These are phyloP conservation scores for Gandaritis pyraliata DNA, from an alignment of 2,888 invertebrate species.

Conservation along the genomic window DNA sequence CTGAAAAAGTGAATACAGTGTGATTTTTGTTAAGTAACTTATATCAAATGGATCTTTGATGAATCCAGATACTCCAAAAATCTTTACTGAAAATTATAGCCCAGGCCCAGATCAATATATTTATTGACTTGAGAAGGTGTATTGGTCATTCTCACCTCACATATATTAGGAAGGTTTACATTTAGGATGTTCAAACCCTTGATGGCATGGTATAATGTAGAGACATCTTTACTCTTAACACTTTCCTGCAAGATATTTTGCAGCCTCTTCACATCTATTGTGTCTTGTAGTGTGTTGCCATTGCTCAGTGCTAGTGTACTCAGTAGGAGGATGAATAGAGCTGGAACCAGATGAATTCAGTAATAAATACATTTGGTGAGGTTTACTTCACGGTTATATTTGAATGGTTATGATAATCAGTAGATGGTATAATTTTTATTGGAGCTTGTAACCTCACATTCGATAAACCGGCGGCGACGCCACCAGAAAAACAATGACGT, in stretches of 20 bases:
- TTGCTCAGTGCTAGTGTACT: slow-evolving; percentile 59
- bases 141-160: slow-evolving; percentile 80
- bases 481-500: slow-evolving; percentile 61
- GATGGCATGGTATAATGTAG: slow-evolving; percentile 88
- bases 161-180: slow-evolving; percentile 83
- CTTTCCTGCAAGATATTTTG: slow-evolving; percentile 75
- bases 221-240: slow-evolving; percentile 85
- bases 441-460: slow-evolving; percentile 42
- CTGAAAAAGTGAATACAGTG: slow-evolving; percentile 44
- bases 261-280: slow-evolving; percentile 70
- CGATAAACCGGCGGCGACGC: slow-evolving; percentile 42
- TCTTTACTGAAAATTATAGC: no score
- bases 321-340: slow-evolving; percentile 54
- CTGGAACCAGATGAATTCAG: slow-evolving; percentile 24
- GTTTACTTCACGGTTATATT: no score
- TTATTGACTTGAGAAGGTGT: no score
- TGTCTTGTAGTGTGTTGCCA: slow-evolving; percentile 68
- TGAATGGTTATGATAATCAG: no score
- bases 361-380: background rate
- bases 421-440: background rate
- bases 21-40: no score
- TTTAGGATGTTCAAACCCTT: slow-evolving; percentile 89
- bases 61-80: no score
- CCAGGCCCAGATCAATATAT: no score
- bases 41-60: no score